Percentiles rank a stretch among this genome's conserved stretches.
Conservation (phyloP, 2,888 invertebrate species). For the Anthophora plumipes region DNA sequence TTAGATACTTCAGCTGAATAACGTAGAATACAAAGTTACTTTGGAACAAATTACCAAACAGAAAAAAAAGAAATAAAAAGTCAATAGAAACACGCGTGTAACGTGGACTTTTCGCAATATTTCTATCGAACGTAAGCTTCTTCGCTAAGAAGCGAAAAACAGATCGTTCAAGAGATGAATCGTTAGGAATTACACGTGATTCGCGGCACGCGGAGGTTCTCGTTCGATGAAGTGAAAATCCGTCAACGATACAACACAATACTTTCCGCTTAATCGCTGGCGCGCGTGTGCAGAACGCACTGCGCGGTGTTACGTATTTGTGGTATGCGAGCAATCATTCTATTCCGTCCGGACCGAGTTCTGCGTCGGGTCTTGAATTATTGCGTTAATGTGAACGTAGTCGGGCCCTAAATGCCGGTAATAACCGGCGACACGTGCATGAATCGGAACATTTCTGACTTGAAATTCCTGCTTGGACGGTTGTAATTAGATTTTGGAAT, state of each 20-base stretch:
- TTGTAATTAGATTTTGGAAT: conserved; percentile 17
- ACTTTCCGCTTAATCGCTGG: conserved; percentile 31
- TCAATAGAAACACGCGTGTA: too few species aligned
- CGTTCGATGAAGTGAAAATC: conserved; percentile 20
- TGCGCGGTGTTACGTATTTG: conserved; percentile 20
- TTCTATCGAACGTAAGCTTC: not conserved
- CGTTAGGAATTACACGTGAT: conserved; percentile 3
- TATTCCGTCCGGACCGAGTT: conserved; percentile 26
- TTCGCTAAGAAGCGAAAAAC: not conserved
- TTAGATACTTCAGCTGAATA: too few species aligned
- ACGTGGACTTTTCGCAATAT: not conserved
- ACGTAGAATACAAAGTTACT: too few species aligned
- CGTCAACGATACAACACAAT: conserved; percentile 21
- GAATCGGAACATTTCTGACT: conserved; percentile 8
- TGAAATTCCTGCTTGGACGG: not conserved
- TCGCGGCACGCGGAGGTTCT: not conserved
- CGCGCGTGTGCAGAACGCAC: not conserved
- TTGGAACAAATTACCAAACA: too few species aligned
- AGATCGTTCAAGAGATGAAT: not conserved
- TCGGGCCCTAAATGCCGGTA: conserved; percentile 12
- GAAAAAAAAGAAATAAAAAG: too few species aligned
- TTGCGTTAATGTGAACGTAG: conserved; percentile 34
- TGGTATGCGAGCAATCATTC: conserved; percentile 45
- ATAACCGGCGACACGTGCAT: conserved; percentile 29
- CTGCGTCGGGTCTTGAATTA: conserved; percentile 47